Evolutionary conservation across 2,888 invertebrate species (phyloP), one percentile per base, ranked within the genome.

Genomic region (Sinodicranocentrus sp.): DNA sequence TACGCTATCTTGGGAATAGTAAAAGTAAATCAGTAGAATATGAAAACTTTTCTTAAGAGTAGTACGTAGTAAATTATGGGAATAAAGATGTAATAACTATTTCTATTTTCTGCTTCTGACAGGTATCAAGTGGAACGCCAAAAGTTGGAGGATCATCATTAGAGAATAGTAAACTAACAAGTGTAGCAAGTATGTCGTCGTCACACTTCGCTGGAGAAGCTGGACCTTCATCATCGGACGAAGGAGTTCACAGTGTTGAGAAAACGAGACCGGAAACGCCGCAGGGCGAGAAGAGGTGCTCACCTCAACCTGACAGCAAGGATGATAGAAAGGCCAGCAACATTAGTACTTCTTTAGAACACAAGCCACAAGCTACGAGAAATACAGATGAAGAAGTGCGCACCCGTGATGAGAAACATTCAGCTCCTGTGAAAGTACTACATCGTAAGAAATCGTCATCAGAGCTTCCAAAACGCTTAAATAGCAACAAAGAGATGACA

Each of bases 121-220:
- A 80, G 80, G 65, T 26, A 21, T 52, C 80, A 63, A 72, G 80
- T 43, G 80, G 80, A 80, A 80, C 80, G 72, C 39, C 54, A 13
- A 65, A 67, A 72, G 61, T 28, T 21, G 17, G 1, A 71, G 48
- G 17, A 43, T 15, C 25, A 26, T 8, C 61, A 61, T 17, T 6
- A 33, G 33, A 15, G 54, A 19, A 23, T 33, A 52, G 52, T 52
- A 19, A 19, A 52, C 5, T 19, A 19, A 17, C 43, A 17, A 68
- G n/a, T 25, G 33, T 25, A 26, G 43, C 77, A 26, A 57, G 25
- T 48, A 80, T 80, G 80, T 80, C 80, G 57, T 73, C 82, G 82
- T 82, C 82, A 82, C 82, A 82, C 59, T 67, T 52, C 6, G 82
- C 68, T 82, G 82, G 68, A 82, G 73, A 82, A 75, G 73, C 73